Conservation (phyloP, 1,140 invertebrate species). For the Ephestia elutella region DNA sequence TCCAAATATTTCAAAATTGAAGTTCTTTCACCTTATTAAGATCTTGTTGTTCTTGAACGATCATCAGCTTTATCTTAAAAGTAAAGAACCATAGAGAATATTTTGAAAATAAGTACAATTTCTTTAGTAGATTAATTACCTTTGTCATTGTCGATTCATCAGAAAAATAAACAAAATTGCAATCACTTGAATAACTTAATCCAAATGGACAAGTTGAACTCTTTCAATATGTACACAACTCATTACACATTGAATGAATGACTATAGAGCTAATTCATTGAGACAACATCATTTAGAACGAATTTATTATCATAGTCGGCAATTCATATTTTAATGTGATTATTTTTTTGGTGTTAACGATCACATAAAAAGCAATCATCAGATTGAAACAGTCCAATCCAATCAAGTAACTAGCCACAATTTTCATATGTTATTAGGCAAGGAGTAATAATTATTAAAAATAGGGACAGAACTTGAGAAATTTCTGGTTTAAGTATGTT, state of each 20-base stretch:
- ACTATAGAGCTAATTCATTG: background rate
- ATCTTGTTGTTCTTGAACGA: too few species aligned
- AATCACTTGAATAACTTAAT: background rate
- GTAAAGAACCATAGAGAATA: too few species aligned
- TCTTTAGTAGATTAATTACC: too few species aligned
- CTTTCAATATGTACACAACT: background rate
- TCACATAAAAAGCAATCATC: background rate
- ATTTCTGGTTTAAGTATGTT: background rate
- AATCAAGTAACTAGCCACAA: constrained; percentile 16
- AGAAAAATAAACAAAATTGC: background rate
- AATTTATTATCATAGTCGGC: background rate
- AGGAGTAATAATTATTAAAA: too few species aligned
- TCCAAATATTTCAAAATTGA: too few species aligned
- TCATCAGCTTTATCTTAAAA: too few species aligned
- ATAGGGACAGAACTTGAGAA: background rate
- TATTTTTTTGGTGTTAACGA: constrained; percentile 1
- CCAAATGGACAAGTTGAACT: background rate
- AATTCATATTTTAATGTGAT: background rate
- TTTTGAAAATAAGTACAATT: too few species aligned
- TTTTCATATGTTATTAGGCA: constrained; percentile 7
- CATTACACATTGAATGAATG: too few species aligned
- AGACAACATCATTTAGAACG: background rate
- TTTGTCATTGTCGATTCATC: too few species aligned
- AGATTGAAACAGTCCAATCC: constrained; percentile 11
- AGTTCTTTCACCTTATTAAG: too few species aligned